Evolutionary conservation across 1,140 invertebrate genomes (phyloP), one percentile per base, ranked within the genome.

Genomic region (Ceratina calcarata): DNA sequence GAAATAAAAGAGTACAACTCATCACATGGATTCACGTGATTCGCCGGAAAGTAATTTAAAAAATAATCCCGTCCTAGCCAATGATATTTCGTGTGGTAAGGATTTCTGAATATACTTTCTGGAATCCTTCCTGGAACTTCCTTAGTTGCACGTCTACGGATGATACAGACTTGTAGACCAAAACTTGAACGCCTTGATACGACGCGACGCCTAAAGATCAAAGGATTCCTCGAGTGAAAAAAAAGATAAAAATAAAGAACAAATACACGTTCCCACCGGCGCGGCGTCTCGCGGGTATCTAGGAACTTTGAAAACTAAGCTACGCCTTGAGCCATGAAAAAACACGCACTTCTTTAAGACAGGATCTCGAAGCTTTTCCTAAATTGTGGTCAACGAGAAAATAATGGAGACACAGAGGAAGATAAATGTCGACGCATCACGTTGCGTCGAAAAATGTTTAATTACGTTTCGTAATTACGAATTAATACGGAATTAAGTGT

Each of bases 151-250:
- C 70, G 22, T 32, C 37, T 53, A 13, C 7, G 24, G 55, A 16
- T 13, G 66, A 74, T 69, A 32, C 8, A 45, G 37, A 45, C 37
- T 7, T 4, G 27, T 32, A 45, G 16, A 70, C 53, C 45, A 24
- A 37, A 66, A 58, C 55, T 62, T 18, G 57, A 22, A 58, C 27
- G 37, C 51, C 37, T n/a, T n/a, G 37, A 45, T 45, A 6, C 37
- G 37, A 45, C 37, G 37, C 37, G 22, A 74, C 49, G 45, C 68
- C 7, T 53, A 57, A 69, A 84, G 69, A 83, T 82, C 82, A 79
- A 84, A 83, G 66, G 45, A 24, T n/a, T 8, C 15, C 15, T 22
- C 18, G 27, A 32, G 12, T 18, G 22, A 15, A 6, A 32, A 55
- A 67, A 16, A 16, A 49, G 53, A 32, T 32, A 37, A n/a, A 37